Evolutionary conservation across 1,140 invertebrate species (phyloP), one percentile per base, ranked within the genome.

Genomic region (Brachionus sp.): DNA sequence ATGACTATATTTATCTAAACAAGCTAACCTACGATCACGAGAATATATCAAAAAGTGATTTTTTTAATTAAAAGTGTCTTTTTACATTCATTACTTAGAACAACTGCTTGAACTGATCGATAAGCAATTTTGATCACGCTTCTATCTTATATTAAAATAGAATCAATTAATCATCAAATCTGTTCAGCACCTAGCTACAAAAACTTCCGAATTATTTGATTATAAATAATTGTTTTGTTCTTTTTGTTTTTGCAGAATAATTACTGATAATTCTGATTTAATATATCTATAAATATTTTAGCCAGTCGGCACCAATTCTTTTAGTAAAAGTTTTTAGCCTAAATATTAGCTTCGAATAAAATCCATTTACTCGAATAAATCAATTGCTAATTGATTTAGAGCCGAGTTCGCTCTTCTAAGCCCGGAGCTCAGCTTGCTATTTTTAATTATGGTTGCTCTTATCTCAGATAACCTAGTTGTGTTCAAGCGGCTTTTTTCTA

Each of bases 11-110:
- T 66, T 66, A 10, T 13, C 25, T 37, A 35, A 66, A 10, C 57
- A 64, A 64, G 25, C 33, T 66, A n/a, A 53, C 50, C 50, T 23
- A 53, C 29, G 23, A 33, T 33, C 25, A 66, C 25, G n/a, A 66
- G 33, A 66, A 66, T 29, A 66, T 66, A 19, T 12, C 25, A 23
- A 10, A 66, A 66, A 46, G 10, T 46, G 44, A 46, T 57, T 57
- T 3, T 70, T 70, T 70, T 70, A 70, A 70, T 70, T 70, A 70
- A 70, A 70, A 29, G 33, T 66, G 33, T 66, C 62, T 66, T 23
- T n/a, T 19, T 1, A 7, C 50, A 57, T 23, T 57, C 6, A n/a
- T 7, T 57, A 3, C 23, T 5, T 12, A 12, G 44, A 46, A 19
- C 50, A 64, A 0, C 16, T 19, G 23, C 19, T 12, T 12, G 29